Conservation (phyloP, 2,888 invertebrate genomes). For the Onchidella celtica region DNA sequence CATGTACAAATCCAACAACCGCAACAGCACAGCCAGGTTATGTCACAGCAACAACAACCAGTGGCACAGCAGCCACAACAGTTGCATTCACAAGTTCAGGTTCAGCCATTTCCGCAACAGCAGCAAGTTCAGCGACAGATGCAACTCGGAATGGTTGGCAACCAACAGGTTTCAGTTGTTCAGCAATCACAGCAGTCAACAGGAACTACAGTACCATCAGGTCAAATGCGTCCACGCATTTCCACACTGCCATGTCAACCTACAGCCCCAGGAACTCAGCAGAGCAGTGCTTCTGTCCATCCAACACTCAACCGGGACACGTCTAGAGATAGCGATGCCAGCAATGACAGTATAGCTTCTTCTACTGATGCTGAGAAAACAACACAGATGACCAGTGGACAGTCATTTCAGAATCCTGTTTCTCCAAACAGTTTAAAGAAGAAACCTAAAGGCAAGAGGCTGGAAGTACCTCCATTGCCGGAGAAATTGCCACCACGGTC, state of each 20-base stretch:
- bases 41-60: not conserved
- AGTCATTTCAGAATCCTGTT: constrained; percentile 17
- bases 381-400: not conserved
- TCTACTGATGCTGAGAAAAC: constrained; percentile 56
- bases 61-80: not conserved
- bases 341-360: constrained; percentile 70
- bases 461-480: not conserved
- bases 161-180: not conserved
- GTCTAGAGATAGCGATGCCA: constrained; percentile 67
- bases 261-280: not conserved
- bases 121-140: not conserved
- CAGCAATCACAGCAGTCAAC: not conserved
- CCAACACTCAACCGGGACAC: constrained; percentile 59
- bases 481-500: constrained; percentile 3
- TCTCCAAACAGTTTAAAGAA: constrained; percentile 44
- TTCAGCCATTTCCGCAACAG: not conserved
- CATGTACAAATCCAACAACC: not conserved
- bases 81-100: not conserved
- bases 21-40: not conserved
- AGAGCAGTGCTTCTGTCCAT: not conserved
- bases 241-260: constrained; percentile 44
- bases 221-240: constrained; percentile 13
- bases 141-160: not conserved
- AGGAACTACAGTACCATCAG: not conserved
- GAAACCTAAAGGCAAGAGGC: constrained; percentile 48